These are phyloP conservation scores for Blera fallax DNA, from an alignment of 2,888 invertebrate species.

Conservation along the genomic window DNA sequence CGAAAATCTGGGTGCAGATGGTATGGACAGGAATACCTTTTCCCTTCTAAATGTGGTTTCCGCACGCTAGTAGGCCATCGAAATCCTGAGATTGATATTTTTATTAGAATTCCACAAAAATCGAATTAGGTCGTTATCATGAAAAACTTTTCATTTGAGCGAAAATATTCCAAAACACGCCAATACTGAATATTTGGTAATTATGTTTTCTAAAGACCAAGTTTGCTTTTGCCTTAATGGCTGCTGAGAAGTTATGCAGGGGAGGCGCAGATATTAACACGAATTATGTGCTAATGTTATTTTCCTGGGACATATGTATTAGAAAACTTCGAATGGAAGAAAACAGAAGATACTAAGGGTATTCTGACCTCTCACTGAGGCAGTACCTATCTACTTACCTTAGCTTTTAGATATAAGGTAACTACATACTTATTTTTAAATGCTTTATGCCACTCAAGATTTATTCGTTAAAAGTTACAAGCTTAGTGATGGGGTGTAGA, in stretches of 20 bases:
- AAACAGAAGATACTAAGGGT: too few relatives aligned
- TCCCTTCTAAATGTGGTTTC: conserved; percentile 26
- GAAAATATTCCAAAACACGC: conserved; percentile 13
- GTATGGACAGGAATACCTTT: conserved; percentile 30
- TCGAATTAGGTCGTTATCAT: conserved; percentile 29
- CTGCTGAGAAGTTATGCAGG: not conserved
- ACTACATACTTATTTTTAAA: too few relatives aligned
- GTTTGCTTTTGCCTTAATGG: not conserved
- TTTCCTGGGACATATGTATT: too few relatives aligned
- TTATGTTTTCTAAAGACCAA: not conserved
- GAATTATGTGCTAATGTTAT: too few relatives aligned
- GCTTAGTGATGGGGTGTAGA: too few relatives aligned
- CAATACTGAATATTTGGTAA: not conserved
- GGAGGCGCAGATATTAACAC: too few relatives aligned
- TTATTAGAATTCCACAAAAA: conserved; percentile 37
- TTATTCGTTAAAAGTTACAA: too few relatives aligned
- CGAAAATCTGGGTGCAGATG: conserved; percentile 55
- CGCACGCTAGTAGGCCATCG: conserved; percentile 50
- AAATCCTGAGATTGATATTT: conserved; percentile 58
- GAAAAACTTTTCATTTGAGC: not conserved
- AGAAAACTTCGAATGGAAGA: too few relatives aligned
- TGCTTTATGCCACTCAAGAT: too few relatives aligned
- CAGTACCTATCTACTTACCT: too few relatives aligned
- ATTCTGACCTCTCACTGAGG: too few relatives aligned
- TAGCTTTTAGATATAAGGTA: too few relatives aligned